Conservation (phyloP, 2,888 invertebrate species). For the Hoplodrina ambigua region DNA sequence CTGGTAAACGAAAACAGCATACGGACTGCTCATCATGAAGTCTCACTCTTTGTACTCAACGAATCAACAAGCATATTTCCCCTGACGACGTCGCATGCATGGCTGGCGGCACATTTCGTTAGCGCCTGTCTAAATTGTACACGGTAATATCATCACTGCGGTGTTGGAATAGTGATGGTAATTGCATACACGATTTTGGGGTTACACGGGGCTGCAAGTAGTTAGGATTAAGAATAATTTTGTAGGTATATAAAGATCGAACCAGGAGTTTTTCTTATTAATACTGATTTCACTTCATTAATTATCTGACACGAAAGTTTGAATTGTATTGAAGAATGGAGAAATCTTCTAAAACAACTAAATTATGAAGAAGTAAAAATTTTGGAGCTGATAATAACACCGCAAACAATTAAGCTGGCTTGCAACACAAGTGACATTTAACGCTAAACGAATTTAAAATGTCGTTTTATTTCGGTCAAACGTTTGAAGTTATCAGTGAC, state of each 20-base stretch:
- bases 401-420: too few species aligned
- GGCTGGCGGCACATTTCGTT: conserved; percentile 52
- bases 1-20: conserved; percentile 43
- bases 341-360: too few species aligned
- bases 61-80: conserved; percentile 68
- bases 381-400: too few species aligned
- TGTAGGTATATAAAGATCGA: not conserved
- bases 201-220: conserved; percentile 20
- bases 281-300: not conserved
- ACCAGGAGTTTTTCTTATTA: not conserved
- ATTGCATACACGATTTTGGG: conserved; percentile 41
- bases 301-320: not conserved
- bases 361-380: too few species aligned
- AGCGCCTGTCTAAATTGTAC: conserved; percentile 49
- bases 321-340: too few species aligned
- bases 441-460: not conserved
- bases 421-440: too few species aligned
- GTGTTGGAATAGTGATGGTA: conserved; percentile 44
- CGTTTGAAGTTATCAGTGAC: not conserved
- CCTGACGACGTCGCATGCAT: conserved; percentile 52
- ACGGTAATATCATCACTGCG: conserved; percentile 50
- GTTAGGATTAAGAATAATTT: conserved; percentile 26
- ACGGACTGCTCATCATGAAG: conserved; percentile 43
- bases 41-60: conserved; percentile 53
- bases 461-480: not conserved